Evolutionary conservation across 1,140 invertebrate species (phyloP).

Genomic region (Meloidogyne exigua): DNA sequence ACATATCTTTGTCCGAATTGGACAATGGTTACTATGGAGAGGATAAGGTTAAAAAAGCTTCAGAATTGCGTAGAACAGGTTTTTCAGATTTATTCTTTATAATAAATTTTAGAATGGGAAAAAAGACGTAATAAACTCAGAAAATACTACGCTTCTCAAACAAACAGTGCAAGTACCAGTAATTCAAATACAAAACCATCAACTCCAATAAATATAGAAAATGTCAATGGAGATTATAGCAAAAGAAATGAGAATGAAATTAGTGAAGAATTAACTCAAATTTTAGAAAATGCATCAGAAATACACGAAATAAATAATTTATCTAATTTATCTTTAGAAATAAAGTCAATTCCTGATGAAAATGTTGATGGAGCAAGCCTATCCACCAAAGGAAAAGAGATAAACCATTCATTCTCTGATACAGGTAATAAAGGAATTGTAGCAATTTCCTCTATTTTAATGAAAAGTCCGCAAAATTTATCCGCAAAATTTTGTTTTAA

Average conservation of each 20-base stretch:
- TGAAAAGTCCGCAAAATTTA: too few relatives aligned
- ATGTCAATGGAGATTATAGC: background rate
- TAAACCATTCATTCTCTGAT: background rate
- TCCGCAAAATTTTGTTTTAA: too few relatives aligned
- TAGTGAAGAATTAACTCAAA: background rate
- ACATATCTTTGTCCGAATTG: background rate
- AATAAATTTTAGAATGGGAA: background rate
- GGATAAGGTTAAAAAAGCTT: background rate
- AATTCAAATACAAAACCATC: slow-evolving; percentile 1
- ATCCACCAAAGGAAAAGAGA: background rate
- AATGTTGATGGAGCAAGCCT: background rate
- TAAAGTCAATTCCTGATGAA: background rate
- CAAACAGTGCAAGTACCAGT: background rate
- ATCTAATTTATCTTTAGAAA: background rate
- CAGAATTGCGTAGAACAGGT: background rate
- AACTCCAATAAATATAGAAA: background rate
- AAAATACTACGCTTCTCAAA: background rate
- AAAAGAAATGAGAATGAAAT: background rate
- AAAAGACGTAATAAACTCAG: background rate
- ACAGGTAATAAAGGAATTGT: too few relatives aligned
- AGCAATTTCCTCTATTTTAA: too few relatives aligned
- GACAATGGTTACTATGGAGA: background rate
- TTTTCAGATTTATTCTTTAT: background rate
- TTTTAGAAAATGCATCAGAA: background rate
- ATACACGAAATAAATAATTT: background rate